Conservation (phyloP, 2,113 vertebrate genomes). For the Glaucomys volans region DNA sequence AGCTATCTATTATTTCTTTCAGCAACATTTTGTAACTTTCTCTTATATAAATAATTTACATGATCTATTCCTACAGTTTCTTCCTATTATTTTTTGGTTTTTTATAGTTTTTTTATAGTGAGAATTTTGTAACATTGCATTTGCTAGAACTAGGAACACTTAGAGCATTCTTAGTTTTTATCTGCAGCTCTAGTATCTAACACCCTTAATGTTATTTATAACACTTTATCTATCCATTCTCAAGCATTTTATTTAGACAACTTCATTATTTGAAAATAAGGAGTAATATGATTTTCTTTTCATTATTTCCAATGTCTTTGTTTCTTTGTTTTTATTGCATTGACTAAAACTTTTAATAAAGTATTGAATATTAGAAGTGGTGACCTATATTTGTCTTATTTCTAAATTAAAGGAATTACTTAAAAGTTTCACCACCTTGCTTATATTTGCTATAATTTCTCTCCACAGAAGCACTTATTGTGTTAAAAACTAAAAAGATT, state of each 20-base stretch:
- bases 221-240: not conserved
- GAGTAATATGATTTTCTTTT: not conserved
- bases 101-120: not conserved
- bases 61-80: not conserved
- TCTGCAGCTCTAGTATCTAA: not conserved
- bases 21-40: not conserved
- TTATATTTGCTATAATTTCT: not conserved
- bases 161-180: not conserved
- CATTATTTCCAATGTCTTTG: not conserved
- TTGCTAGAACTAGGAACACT: not conserved
- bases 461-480: not conserved
- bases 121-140: not conserved
- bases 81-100: not conserved
- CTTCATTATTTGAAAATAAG: not conserved
- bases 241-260: not conserved
- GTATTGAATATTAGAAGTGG: not conserved
- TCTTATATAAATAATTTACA: not conserved
- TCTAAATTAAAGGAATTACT: not conserved
- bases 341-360: not conserved
- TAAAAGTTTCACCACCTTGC: not conserved
- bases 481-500: not conserved
- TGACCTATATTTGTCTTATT: not conserved
- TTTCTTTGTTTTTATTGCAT: not conserved
- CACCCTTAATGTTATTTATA: not conserved
- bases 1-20: not conserved